Evolutionary conservation across 2,888 invertebrate genomes (phyloP).

Genomic region (Sarcophaga variegata): DNA sequence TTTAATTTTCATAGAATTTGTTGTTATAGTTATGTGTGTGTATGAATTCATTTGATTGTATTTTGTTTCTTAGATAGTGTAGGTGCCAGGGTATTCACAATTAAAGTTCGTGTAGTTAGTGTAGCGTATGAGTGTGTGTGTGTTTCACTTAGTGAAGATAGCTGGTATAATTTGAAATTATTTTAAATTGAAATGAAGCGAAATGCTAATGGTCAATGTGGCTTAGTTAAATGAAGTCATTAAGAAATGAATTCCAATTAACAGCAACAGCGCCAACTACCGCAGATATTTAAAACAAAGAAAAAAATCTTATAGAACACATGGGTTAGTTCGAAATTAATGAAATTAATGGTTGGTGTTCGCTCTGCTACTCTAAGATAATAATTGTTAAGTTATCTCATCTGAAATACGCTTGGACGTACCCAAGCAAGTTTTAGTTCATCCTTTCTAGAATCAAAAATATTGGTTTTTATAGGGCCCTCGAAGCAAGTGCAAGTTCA

Average conservation of each 20-base stretch:
- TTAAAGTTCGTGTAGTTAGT: background rate
- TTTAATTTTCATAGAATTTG: background rate
- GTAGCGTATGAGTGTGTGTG: background rate
- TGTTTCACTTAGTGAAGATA: slow-evolving; percentile 10
- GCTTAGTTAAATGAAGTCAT: slow-evolving; percentile 40
- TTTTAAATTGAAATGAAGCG: slow-evolving; percentile 9
- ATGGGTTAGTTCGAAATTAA: no score
- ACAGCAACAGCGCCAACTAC: no score
- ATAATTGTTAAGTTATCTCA: no score
- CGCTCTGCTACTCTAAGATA: no score
- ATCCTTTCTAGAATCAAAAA: no score
- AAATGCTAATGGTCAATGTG: slow-evolving; percentile 43
- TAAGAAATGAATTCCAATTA: slow-evolving; percentile 20
- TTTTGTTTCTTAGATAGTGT: slow-evolving; percentile 45
- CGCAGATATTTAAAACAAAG: no score
- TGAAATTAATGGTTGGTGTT: no score
- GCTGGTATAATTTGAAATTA: slow-evolving; percentile 42
- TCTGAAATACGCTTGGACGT: no score
- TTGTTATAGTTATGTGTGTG: background rate
- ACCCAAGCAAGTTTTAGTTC: no score
- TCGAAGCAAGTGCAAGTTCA: no score
- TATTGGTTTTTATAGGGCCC: no score
- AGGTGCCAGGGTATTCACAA: slow-evolving; percentile 12
- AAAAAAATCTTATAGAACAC: no score
- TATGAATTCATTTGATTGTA: background rate